These are phyloP conservation scores for Numida meleagris DNA, from an alignment of 2,113 vertebrate species.

Conservation along the genomic window DNA sequence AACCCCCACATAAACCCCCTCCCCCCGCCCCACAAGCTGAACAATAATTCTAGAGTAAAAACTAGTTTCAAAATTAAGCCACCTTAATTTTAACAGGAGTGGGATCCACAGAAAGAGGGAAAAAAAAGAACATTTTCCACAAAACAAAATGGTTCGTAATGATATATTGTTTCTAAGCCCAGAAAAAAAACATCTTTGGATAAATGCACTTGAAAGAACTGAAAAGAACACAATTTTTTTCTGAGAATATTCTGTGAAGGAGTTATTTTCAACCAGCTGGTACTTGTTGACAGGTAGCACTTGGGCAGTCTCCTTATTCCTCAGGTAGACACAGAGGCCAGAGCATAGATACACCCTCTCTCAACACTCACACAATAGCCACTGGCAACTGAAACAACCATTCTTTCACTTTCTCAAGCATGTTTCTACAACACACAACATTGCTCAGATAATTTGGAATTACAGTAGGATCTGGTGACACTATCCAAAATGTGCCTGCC, in stretches of 20 bases:
- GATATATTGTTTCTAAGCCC: neutral
- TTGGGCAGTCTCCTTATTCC: neutral
- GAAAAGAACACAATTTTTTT: neutral
- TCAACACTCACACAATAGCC: accelerated
- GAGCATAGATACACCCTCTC: neutral
- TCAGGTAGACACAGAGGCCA: neutral
- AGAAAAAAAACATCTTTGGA: neutral
- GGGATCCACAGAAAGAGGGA: neutral
- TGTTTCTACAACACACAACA: neutral
- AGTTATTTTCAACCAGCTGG: neutral
- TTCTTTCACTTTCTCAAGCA: neutral
- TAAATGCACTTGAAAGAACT: neutral
- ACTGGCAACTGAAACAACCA: neutral
- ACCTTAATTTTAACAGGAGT: neutral
- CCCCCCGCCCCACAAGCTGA: neutral
- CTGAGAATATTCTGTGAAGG: neutral
- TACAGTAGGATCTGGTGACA: neutral
- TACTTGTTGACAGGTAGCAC: neutral
- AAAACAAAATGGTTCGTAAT: neutral
- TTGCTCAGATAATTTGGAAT: neutral
- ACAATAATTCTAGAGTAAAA: neutral
- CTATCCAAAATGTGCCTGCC: neutral
- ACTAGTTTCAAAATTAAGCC: neutral
- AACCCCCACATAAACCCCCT: neutral
- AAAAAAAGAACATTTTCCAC: neutral